Evolutionary conservation across 2,888 invertebrate species (phyloP).

Genomic region (Salticus scenicus): DNA sequence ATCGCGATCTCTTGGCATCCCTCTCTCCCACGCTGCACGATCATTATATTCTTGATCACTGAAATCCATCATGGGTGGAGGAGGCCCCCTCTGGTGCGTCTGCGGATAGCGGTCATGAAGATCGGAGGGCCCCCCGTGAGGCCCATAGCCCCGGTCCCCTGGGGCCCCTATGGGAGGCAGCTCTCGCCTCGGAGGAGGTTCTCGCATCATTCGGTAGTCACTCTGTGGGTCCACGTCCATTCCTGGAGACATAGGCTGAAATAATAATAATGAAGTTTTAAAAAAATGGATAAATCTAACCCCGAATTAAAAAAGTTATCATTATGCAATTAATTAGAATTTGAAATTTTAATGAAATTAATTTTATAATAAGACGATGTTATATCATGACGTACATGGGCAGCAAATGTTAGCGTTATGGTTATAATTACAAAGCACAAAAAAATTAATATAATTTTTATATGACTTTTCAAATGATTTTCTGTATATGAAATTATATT

Average conservation of each 20-base stretch:
- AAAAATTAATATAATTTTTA: too few species aligned
- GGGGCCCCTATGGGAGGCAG: conserved; percentile 33
- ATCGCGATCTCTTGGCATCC: conserved; percentile 22
- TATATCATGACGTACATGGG: too few species aligned
- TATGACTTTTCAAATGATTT: too few species aligned
- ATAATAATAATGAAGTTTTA: background rate
- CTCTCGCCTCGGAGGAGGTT: conserved; percentile 34
- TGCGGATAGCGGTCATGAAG: conserved; percentile 56
- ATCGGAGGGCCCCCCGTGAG: conserved; percentile 31
- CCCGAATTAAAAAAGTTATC: too few species aligned
- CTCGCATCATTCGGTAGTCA: conserved; percentile 43
- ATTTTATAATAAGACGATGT: too few species aligned
- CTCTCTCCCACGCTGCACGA: conserved; percentile 51
- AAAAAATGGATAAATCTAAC: too few species aligned
- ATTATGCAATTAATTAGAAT: too few species aligned
- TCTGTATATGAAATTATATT: too few species aligned
- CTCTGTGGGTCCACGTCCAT: conserved; percentile 53
- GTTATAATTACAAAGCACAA: too few species aligned
- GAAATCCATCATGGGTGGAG: conserved; percentile 37
- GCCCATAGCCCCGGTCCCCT: conserved; percentile 24
- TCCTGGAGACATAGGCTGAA: conserved; percentile 56
- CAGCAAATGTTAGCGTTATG: too few species aligned
- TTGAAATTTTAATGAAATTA: too few species aligned
- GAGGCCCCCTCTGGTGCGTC: conserved; percentile 50
- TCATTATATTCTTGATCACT: conserved; percentile 58